These are phyloP conservation scores for Neolamprologus falcicula DNA, from an alignment of 2,113 vertebrate genomes.

Conservation along the genomic window DNA sequence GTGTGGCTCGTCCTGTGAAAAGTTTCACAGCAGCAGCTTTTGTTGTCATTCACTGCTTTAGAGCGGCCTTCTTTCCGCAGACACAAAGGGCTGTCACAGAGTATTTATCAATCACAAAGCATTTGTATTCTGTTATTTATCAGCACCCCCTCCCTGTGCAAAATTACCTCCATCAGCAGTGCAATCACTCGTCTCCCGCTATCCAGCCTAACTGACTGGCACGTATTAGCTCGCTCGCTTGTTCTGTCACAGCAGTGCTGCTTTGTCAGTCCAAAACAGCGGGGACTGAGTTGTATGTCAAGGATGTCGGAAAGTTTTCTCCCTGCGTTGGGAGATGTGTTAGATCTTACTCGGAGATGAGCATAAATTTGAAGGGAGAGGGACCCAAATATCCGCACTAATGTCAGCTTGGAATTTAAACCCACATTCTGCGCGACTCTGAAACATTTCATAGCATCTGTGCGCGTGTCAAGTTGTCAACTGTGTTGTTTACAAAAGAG, in stretches of 20 bases:
- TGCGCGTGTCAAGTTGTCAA: not conserved
- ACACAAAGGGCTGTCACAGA: not conserved
- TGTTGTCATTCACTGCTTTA: not conserved
- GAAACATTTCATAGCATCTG: not conserved
- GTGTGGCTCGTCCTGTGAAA: not conserved
- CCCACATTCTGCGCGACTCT: not conserved
- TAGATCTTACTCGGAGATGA: constrained; percentile 9
- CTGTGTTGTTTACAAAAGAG: not conserved
- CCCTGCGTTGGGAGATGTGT: not conserved
- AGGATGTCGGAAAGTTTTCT: constrained; percentile 30
- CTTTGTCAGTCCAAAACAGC: constrained; percentile 35
- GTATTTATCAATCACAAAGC: constrained; percentile 14
- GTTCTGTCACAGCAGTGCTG: not conserved
- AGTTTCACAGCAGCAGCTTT: not conserved
- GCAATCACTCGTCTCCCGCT: constrained; percentile 27
- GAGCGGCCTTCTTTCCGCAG: not conserved
- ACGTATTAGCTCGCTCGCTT: constrained; percentile 7
- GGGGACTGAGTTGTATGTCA: constrained; percentile 13
- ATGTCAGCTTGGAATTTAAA: constrained; percentile 2
- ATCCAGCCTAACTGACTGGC: constrained; percentile 24
- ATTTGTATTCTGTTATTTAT: constrained; percentile 19
- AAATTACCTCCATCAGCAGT: constrained; percentile 30
- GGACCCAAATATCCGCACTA: not conserved
- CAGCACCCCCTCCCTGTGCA: not conserved
- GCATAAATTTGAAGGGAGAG: constrained; percentile 4